Evolutionary conservation across 2,888 invertebrate species (phyloP).

Genomic region (Gisinianus flammeolus): DNA sequence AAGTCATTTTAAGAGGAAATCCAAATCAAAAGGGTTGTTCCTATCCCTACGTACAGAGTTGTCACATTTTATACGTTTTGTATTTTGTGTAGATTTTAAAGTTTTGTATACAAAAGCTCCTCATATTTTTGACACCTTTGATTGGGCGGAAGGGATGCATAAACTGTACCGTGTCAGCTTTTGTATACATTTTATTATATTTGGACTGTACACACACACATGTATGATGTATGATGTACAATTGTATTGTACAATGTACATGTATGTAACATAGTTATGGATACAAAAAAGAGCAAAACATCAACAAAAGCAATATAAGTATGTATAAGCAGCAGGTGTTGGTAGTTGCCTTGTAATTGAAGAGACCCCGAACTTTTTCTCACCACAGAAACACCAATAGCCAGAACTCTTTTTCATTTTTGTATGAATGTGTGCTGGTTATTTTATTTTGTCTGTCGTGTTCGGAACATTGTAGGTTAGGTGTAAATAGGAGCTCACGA

Average conservation of each 20-base stretch:
- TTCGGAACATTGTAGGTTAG: too few relatives aligned
- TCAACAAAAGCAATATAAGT: too few relatives aligned
- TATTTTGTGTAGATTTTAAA: too few relatives aligned
- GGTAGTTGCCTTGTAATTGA: background rate
- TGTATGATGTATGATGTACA: background rate
- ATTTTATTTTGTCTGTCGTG: too few relatives aligned
- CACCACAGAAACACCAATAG: background rate
- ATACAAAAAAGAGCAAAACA: background rate
- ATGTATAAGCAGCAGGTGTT: background rate
- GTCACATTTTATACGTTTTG: background rate
- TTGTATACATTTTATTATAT: background rate
- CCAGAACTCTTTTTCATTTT: too few relatives aligned
- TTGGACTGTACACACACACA: background rate
- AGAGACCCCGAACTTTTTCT: background rate
- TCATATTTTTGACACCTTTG: background rate
- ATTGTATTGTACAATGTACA: background rate
- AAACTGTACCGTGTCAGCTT: background rate
- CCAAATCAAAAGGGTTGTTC: background rate
- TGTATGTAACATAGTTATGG: too few relatives aligned
- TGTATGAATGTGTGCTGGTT: too few relatives aligned
- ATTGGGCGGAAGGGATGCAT: background rate
- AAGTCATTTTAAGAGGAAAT: constrained; percentile 17
- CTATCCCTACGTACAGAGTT: too few relatives aligned
- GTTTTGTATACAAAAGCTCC: too few relatives aligned
- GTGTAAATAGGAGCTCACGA: too few relatives aligned